phyloP scores from a whole-genome alignment of 2,113 vertebrate species.

The Hipposideros armiger region DNA sequence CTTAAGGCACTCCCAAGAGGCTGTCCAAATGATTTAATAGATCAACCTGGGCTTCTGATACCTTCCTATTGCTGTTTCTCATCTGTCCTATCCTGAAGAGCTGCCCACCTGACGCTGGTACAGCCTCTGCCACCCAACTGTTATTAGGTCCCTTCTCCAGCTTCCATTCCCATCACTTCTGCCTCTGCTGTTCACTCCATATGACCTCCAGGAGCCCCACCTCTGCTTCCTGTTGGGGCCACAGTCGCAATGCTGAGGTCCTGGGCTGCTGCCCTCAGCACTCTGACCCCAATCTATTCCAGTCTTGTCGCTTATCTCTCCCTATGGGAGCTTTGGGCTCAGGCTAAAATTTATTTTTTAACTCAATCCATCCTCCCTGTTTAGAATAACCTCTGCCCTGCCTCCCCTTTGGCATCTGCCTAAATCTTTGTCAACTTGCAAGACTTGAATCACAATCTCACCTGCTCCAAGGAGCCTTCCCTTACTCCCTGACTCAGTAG shows the following conservation, averaged over 20 bases:
- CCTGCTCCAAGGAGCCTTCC: neutral
- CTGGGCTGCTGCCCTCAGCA: neutral
- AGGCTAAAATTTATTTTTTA: neutral
- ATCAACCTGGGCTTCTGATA: neutral
- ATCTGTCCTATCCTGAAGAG: neutral
- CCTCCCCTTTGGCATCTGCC: neutral
- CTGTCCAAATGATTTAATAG: neutral
- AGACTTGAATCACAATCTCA: neutral
- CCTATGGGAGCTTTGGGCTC: neutral
- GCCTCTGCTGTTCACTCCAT: neutral
- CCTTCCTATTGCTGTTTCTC: neutral
- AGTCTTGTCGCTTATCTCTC: neutral
- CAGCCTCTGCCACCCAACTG: neutral
- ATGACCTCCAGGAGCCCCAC: rapidly evolving
- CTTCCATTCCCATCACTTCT: neutral
- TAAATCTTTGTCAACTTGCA: neutral
- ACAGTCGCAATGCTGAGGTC: neutral
- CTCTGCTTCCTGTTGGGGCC: neutral
- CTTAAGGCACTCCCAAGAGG: neutral
- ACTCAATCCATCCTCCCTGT: neutral
- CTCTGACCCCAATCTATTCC: neutral
- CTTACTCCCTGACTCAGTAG: neutral
- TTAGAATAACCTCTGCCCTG: neutral
- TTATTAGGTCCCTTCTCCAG: neutral
- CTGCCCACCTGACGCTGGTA: rapidly evolving